Evolutionary conservation across 2,888 invertebrate genomes (phyloP), one percentile per base, ranked within the genome.

Genomic region (Mechanitis messenoides): DNA sequence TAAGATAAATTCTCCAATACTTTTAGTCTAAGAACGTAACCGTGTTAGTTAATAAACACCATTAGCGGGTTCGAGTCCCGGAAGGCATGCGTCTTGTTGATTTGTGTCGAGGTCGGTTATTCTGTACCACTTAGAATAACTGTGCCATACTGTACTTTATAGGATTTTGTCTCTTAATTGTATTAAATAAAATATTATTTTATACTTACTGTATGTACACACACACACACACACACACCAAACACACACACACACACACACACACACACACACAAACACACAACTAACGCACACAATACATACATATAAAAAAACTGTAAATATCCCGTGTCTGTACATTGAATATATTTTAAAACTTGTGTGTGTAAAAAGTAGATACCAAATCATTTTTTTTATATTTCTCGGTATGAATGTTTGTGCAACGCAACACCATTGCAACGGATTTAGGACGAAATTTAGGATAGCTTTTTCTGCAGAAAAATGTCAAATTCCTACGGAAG

Each of bases 11-110:
- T 20, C 45, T 50, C 47, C 56, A 56, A 55, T 57, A 55, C 50
- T 62, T 64, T 67, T 65, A 69, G 73, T 71, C 75, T 83, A 81
- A 84, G 78, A 77, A 73, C 74, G 76, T 82, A 79, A 80, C 72
- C 78, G 72, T 81, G 81, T 81, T 71, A 67, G 79, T 79, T 81
- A 83, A 87, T 87, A 85, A 84, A 84, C 77, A 78, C 81, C 84
- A 83, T 83, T 82, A 83, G 78, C 73, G 75, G 78, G 79, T 82
- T 83, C 77, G 80, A 69, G 73, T 71, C 78, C 78, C 84, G 87
- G 88, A 87, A 87, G 79, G 75, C 86, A 84, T 88, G 82, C 77
- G 84, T 87, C 87, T 86, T 81, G 79, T 75, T 87, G 87, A 87
- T 88, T 87, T 87, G 88, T 85, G 87, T 84, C 79, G 81, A 79